Conservation (phyloP, 1,140 invertebrate genomes). For the Ips nitidus region DNA sequence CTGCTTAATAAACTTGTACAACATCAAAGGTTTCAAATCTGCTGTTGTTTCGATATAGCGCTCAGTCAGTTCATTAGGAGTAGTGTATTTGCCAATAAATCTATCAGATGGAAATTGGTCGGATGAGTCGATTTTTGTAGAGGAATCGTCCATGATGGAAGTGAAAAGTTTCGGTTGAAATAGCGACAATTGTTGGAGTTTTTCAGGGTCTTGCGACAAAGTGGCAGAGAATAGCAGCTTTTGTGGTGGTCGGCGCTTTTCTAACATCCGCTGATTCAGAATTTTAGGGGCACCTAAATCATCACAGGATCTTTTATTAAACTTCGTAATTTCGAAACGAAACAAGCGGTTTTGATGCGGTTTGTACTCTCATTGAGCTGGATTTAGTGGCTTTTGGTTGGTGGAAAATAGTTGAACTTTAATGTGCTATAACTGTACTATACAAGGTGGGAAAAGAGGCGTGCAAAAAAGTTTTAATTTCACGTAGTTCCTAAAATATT, state of each 20-base stretch:
- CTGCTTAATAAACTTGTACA: conserved; percentile 72
- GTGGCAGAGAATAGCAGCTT: conserved; percentile 96
- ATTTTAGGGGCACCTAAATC: conserved; percentile 34
- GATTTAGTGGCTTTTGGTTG: no score
- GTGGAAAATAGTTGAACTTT: no score
- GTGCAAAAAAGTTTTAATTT: no score
- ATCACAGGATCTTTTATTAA: background rate
- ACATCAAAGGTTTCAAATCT: conserved; percentile 79
- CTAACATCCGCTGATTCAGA: conserved; percentile 54
- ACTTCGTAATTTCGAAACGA: no score
- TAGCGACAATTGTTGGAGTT: conserved; percentile 81
- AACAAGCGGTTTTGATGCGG: no score
- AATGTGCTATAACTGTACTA: no score
- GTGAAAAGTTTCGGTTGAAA: conserved; percentile 93
- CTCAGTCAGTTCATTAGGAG: conserved; percentile 81
- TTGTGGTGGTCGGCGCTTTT: conserved; percentile 67
- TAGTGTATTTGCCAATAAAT: conserved; percentile 77
- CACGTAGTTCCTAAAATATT: no score
- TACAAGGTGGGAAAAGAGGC: no score
- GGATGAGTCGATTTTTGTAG: conserved; percentile 45
- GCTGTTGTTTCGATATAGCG: conserved; percentile 68
- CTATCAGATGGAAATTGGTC: conserved; percentile 52
- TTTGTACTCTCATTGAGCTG: no score
- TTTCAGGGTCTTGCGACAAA: conserved; percentile 93
- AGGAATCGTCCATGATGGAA: conserved; percentile 58